phyloP scores from a whole-genome alignment of 2,888 invertebrate genomes.

The Mythimna ferrago region DNA sequence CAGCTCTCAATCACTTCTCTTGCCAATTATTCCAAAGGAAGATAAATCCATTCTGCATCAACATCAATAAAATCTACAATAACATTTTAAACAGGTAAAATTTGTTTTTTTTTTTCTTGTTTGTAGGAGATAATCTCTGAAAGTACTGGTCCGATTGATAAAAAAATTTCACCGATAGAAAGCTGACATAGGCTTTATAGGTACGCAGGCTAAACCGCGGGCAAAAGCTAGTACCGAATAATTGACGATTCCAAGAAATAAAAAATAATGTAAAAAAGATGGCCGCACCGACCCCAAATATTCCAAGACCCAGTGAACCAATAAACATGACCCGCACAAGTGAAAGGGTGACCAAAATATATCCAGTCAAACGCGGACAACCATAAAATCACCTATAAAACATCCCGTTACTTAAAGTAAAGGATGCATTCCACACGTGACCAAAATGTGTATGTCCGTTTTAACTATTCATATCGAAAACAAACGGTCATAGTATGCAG shows the following conservation, averaged over 20 bases:
- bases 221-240: not conserved
- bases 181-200: too few species aligned
- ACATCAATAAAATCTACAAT: not conserved
- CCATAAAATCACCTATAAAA: constrained; percentile 72
- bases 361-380: constrained; percentile 68
- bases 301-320: constrained; percentile 66
- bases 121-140: too few species aligned
- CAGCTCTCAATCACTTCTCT: too few species aligned
- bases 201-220: too few species aligned
- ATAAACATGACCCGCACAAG: constrained; percentile 65
- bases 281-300: constrained; percentile 11
- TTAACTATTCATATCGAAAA: constrained; percentile 74
- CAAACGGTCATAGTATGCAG: constrained; percentile 73
- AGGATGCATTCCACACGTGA: constrained; percentile 82
- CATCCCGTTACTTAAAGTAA: constrained; percentile 80
- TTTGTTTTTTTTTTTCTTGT: too few species aligned
- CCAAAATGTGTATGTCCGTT: constrained; percentile 70
- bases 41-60: not conserved
- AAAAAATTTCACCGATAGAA: too few species aligned
- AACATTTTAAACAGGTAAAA: too few species aligned
- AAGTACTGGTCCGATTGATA: too few species aligned
- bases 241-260: constrained; percentile 6
- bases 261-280: constrained; percentile 9
- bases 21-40: too few species aligned
- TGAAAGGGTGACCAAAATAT: constrained; percentile 78